Conservation (phyloP, 2,113 vertebrate species). For the Pituophis catenifer region DNA sequence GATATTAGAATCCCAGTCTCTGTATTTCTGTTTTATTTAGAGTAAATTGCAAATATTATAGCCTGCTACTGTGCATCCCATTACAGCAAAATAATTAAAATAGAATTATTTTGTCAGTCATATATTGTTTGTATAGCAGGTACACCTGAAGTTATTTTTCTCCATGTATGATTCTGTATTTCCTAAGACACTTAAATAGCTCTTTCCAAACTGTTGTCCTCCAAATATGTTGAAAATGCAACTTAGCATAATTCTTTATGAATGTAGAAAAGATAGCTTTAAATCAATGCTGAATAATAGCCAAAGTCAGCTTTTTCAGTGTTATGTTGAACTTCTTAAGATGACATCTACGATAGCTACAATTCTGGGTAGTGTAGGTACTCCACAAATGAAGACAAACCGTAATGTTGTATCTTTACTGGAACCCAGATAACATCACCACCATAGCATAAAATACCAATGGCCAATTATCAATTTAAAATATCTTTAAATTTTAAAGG, state of each 20-base stretch:
- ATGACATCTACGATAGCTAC: slow-evolving; percentile 34
- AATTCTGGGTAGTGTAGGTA: not conserved
- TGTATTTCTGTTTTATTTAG: not conserved
- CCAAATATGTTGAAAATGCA: not conserved
- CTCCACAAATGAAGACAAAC: slow-evolving; percentile 13
- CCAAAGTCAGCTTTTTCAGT: slow-evolving; percentile 9
- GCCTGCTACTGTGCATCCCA: not conserved
- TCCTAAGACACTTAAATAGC: not conserved
- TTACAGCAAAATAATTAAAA: not conserved
- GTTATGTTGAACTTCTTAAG: slow-evolving; percentile 12
- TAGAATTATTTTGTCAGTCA: slow-evolving; percentile 29
- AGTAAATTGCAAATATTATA: slow-evolving; percentile 34
- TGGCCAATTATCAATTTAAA: slow-evolving; percentile 14
- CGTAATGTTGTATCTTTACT: slow-evolving; percentile 35
- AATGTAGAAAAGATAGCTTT: not conserved
- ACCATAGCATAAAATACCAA: not conserved
- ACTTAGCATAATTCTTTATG: not conserved
- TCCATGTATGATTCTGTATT: not conserved
- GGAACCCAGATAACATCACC: slow-evolving; percentile 32
- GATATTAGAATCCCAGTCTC: not conserved
- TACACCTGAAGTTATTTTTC: not conserved
- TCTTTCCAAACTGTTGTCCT: not conserved
- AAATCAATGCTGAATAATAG: not conserved
- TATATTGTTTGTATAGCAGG: not conserved
- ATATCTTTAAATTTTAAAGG: not conserved